Evolutionary conservation across 2,113 vertebrate species (phyloP).

Genomic region (Vimba vimba): DNA sequence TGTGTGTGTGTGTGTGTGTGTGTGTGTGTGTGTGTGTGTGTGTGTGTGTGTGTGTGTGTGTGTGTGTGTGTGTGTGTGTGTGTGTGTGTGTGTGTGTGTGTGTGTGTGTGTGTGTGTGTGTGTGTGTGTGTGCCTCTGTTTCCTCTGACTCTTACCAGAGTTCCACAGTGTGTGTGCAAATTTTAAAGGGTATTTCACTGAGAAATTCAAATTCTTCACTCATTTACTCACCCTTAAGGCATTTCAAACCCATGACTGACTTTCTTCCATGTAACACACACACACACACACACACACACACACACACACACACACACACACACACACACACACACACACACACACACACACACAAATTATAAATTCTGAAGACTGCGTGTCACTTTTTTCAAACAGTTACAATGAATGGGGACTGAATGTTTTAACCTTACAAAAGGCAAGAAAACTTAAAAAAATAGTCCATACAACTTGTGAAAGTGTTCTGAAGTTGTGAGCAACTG

Average conservation of each 20-base stretch:
- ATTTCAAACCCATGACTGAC: background rate
- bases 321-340: background rate
- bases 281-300: background rate
- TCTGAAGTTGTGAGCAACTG: background rate
- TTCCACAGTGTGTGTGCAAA: constrained; percentile 5
- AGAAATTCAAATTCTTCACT: background rate
- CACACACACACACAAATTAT: background rate
- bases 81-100: background rate
- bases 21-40: background rate
- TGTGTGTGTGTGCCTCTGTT: background rate
- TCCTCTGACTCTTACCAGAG: constrained; percentile 9
- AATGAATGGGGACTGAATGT: background rate
- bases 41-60: constrained; percentile 25
- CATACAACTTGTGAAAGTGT: background rate
- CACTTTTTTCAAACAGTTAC: background rate
- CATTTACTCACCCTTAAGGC: background rate
- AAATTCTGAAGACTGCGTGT: background rate
- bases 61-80: background rate
- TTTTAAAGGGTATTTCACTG: background rate
- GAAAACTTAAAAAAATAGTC: too few relatives aligned
- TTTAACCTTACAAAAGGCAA: background rate
- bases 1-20: background rate
- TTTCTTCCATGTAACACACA: background rate
- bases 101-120: constrained; percentile 26
- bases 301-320: background rate